A percentile compares a stretch with the other conserved stretches of the same genome.
Evolutionary conservation across 2,888 invertebrate species (phyloP).

Genomic region (Stenodema calcarata): DNA sequence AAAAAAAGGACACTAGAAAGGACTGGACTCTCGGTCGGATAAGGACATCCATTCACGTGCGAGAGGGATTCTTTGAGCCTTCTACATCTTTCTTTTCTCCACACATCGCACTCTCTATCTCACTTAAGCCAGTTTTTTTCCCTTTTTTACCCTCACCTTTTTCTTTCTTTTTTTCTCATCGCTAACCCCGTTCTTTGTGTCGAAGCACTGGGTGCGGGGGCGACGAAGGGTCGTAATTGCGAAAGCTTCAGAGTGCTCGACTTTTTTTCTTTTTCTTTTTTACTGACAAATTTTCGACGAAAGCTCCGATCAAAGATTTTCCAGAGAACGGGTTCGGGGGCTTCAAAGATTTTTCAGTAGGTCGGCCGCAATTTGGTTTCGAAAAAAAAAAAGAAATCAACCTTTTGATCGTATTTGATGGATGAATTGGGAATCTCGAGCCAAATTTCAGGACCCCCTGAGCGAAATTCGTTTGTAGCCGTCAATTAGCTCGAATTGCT

Average conservation of each 20-base stretch:
- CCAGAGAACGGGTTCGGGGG: too few species aligned
- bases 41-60: slow-evolving; percentile 45
- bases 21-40: slow-evolving; percentile 24
- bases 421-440: too few species aligned
- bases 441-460: too few species aligned
- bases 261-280: not conserved
- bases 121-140: not conserved
- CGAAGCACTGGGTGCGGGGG: not conserved
- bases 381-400: too few species aligned
- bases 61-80: slow-evolving; percentile 35
- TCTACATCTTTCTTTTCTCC: slow-evolving; percentile 10
- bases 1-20: slow-evolving; percentile 12
- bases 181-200: not conserved
- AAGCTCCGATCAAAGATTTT: slow-evolving; percentile 12
- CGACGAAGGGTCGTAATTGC: not conserved
- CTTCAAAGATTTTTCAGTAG: too few species aligned
- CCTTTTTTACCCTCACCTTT: slow-evolving; percentile 21
- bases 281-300: not conserved
- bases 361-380: too few species aligned
- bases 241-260: not conserved
- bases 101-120: not conserved
- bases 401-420: too few species aligned
- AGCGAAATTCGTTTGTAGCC: too few species aligned
- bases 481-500: too few species aligned
- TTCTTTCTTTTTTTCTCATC: slow-evolving; percentile 5